Evolutionary conservation across 2,113 vertebrate species (phyloP), one percentile per base, ranked within the genome.

Genomic region (Triplophysa siluroides): DNA sequence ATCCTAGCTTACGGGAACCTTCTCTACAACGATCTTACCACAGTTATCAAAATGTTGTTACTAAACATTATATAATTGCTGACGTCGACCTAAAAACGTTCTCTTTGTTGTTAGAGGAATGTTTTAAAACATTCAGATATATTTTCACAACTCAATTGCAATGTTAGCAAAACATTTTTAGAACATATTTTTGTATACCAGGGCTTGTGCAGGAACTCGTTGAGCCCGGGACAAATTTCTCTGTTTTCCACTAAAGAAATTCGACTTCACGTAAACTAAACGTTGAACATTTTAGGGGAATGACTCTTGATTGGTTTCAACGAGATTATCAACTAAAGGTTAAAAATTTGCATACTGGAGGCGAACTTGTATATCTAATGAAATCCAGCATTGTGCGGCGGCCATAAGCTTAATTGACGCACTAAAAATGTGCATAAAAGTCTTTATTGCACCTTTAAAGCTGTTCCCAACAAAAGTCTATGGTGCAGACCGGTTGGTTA

Each of bases 401-500:
- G 4, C 47, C 4, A 14, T 61, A 23, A 60, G 33, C 33, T 74
- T 74, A 74, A 74, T 74, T 74, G 29, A 74, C 58, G 56, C 8
- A 24, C 29, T 24, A 74, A 72, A 62, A 47, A 75, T 75, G 21
- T 8, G 38, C 60, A 47, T 75, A 29, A 75, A 47, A 47, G 23
- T 63, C 58, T 47, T 71, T 72, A 68, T 41, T 61, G 64, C 52
- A 21, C 2, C 19, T 29, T 61, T 52, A 80, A 62, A 67, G n/a
- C n/a, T 72, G 58, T 72, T 43, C 41, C 62, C 45, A 65, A 64
- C 62, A 66, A 65, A 77, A 54, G 19, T 66, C 45, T 33, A 63
- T 47, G 60, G 73, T 62, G 41, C 73, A 75, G 12, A 62, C n/a
- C 56, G 74, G 54, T 78, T 56, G 45, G 47, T 73, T 78, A 50